A percentile compares a stretch with the other conserved stretches of the same genome.
Evolutionary conservation across 2,888 invertebrate species (phyloP).

Genomic region (Julus scandinavius): DNA sequence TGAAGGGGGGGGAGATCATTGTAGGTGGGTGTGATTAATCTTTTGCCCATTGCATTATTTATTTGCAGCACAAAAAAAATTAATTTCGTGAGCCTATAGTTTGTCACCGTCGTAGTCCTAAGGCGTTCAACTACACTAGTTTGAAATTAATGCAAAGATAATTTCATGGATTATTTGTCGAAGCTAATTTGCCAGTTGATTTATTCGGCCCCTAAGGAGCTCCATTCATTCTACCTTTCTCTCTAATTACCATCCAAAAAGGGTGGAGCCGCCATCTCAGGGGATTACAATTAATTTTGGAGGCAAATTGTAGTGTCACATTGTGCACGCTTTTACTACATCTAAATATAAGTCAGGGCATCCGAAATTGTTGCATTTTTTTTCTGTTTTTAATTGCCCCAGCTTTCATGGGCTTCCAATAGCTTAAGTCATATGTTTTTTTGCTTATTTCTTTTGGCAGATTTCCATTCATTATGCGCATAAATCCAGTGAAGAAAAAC

Average conservation of each 20-base stretch:
- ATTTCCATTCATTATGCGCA: background rate
- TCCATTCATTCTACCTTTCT: constrained; percentile 31
- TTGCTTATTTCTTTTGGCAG: background rate
- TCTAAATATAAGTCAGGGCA: background rate
- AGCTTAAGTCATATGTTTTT: background rate
- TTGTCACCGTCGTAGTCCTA: background rate
- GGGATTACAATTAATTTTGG: constrained; percentile 55
- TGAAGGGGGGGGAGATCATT: no score
- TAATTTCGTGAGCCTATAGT: background rate
- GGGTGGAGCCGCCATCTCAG: constrained; percentile 52
- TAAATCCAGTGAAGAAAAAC: background rate
- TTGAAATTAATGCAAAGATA: constrained; percentile 50
- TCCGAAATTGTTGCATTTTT: constrained; percentile 10
- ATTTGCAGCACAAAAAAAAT: background rate
- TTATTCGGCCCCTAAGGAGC: constrained; percentile 48
- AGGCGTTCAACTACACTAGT: background rate
- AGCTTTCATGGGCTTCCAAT: background rate
- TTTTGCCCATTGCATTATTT: background rate
- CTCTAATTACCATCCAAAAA: constrained; percentile 53
- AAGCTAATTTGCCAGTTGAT: constrained; percentile 55
- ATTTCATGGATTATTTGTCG: constrained; percentile 56
- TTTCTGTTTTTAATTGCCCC: constrained; percentile 30
- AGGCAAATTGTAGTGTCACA: constrained; percentile 45
- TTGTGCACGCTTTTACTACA: background rate
- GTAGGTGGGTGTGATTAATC: no score